Evolutionary conservation across 2,888 invertebrate genomes (phyloP), one percentile per base, ranked within the genome.

Genomic region (Luperina nickerlii): DNA sequence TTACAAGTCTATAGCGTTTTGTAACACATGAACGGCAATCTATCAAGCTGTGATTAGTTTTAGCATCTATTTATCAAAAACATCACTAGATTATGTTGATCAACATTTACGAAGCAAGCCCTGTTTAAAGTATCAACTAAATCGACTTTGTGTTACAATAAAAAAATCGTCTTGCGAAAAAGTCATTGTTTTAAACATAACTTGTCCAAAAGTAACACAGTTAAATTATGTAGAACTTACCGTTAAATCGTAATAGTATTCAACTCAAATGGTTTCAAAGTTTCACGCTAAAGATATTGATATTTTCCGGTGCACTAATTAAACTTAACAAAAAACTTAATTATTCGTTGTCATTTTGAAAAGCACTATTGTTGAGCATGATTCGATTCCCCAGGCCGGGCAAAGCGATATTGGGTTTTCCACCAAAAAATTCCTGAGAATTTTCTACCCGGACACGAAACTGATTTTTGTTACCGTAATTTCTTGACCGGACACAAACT

Each of bases 1-100:
- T 94, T 94, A 94, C 91, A 92, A 92, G 92, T 93, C 91, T 90
- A 92, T 90, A 91, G 88, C 90, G 93, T 96, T 94, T 95, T 93
- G 95, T 92, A 96, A 96, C 90, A 85, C 89, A 84, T 85, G 72
- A 89, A 89, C 81, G 86, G 91, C 92, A 91, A 95, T 96, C 92
- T 93, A 95, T 96, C 94, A 96, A 91, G 90, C 91, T 89, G 90
- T 87, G 91, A 92, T 93, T 93, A 88, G 85, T 91, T 93, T 92
- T 92, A 92, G 87, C 84, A 84, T 91, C 93, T 93, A 95, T 95
- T 94, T 94, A 94, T 95, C 94, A 95, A 92, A 91, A 83, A 90
- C 91, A 94, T 93, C 94, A 94, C 94, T 94, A 94, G 85, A 87
- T 82, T 80, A 79, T 78, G 62, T 86, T 82, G 86, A 83, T 82